Conservation (phyloP, 2,888 invertebrate species). For the Abscondita cerata region DNA sequence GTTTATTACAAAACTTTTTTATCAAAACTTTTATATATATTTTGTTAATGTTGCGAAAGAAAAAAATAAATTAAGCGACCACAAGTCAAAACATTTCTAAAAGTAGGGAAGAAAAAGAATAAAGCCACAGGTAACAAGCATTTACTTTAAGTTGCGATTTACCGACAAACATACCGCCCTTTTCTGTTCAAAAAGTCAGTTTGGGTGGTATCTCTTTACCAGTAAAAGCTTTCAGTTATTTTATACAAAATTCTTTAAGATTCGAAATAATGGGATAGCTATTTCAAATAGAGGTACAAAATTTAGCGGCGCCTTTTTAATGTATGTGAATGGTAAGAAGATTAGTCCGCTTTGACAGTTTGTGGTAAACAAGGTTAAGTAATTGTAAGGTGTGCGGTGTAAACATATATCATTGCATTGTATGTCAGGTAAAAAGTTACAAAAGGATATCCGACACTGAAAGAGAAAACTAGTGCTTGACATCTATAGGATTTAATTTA, state of each 20-base stretch:
- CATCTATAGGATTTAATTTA: slow-evolving; percentile 8
- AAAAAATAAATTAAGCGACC: slow-evolving; percentile 44
- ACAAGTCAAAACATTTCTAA: slow-evolving; percentile 45
- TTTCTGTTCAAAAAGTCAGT: slow-evolving; percentile 40
- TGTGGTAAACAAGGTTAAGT: slow-evolving; percentile 59
- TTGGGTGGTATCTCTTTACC: slow-evolving; percentile 34
- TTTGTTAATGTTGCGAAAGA: background rate
- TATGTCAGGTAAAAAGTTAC: slow-evolving; percentile 33
- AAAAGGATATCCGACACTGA: slow-evolving; percentile 13
- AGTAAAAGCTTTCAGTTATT: slow-evolving; percentile 31
- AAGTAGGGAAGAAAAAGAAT: background rate
- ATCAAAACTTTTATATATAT: background rate
- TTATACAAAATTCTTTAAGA: slow-evolving; percentile 23
- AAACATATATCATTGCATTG: slow-evolving; percentile 45
- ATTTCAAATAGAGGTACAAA: slow-evolving; percentile 34
- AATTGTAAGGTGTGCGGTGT: slow-evolving; percentile 48
- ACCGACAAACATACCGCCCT: slow-evolving; percentile 44
- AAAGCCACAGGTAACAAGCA: slow-evolving; percentile 40
- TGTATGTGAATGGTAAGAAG: slow-evolving; percentile 45
- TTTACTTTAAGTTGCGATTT: slow-evolving; percentile 33
- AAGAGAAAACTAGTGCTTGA: slow-evolving; percentile 14
- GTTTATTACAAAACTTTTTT: slow-evolving; percentile 19
- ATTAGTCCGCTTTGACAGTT: slow-evolving; percentile 59
- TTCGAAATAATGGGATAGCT: slow-evolving; percentile 23
- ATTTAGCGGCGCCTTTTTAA: slow-evolving; percentile 33